Conservation (phyloP, 2,797 vertebrate genomes). For the Choloepus didactylus region DNA sequence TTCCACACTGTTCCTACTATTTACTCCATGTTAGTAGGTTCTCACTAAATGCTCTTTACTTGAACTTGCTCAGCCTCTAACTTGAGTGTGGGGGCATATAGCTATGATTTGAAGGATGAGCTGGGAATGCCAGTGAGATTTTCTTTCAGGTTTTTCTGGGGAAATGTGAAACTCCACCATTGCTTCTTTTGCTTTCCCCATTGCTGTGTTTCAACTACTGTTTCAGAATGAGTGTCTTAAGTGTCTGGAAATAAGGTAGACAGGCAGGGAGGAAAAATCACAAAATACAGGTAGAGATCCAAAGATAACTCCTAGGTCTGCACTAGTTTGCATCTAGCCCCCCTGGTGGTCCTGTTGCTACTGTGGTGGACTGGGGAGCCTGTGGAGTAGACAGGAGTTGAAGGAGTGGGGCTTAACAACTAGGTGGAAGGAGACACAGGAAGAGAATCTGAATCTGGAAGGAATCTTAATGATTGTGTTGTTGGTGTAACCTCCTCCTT, state of each 20-base stretch:
- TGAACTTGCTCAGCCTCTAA: neutral
- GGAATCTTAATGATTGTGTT: neutral
- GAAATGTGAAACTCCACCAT: neutral
- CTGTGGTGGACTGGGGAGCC: neutral
- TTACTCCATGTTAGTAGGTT: neutral
- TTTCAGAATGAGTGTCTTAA: neutral
- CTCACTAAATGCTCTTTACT: neutral
- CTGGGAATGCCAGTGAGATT: neutral
- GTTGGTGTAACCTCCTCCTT: neutral
- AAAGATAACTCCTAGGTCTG: neutral
- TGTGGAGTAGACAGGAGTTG: neutral
- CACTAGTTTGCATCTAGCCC: neutral
- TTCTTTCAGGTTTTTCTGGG: constrained; percentile 20
- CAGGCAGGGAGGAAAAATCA: neutral
- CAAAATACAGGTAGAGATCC: neutral
- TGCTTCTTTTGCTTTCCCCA: neutral
- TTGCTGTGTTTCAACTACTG: neutral
- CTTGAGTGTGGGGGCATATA: neutral
- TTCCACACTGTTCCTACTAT: neutral
- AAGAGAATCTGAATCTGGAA: constrained; percentile 29
- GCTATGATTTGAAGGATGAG: constrained; percentile 43
- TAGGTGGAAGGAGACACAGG: neutral
- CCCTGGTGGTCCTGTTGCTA: neutral
- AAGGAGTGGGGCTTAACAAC: neutral
- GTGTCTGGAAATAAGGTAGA: neutral